phyloP scores from a whole-genome alignment of 1,140 invertebrate species.

The Cepaea nemoralis region DNA sequence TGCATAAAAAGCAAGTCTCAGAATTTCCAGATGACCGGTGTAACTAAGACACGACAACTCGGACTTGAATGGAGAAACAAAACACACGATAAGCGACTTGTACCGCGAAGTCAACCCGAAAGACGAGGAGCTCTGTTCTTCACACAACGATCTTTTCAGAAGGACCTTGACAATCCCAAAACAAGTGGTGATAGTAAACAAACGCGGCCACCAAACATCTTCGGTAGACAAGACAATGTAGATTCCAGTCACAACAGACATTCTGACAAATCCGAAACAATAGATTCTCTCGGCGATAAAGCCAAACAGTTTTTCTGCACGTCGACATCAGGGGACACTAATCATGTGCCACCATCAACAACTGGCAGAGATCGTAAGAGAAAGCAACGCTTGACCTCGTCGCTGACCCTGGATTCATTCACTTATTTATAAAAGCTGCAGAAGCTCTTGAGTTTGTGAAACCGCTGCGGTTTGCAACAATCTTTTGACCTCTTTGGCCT shows the following conservation, averaged over 20 bases:
- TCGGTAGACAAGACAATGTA: not conserved
- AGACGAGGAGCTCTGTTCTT: slow-evolving; percentile 32
- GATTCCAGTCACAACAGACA: not conserved
- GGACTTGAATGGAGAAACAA: not conserved
- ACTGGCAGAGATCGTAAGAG: not conserved
- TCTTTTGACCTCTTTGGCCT: no score
- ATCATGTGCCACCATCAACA: not conserved
- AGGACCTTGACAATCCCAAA: slow-evolving; percentile 14
- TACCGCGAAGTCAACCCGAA: not conserved
- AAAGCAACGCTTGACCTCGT: not conserved
- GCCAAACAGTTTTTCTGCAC: not conserved
- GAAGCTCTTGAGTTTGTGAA: no score
- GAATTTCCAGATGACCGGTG: slow-evolving; percentile 23
- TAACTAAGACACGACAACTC: not conserved
- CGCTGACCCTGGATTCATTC: not conserved
- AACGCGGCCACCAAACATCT: not conserved
- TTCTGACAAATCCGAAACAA: not conserved
- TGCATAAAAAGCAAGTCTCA: slow-evolving; percentile 6
- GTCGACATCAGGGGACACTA: not conserved
- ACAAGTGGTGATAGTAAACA: no score
- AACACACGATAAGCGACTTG: not conserved
- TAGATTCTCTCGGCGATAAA: not conserved
- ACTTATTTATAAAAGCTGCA: not conserved
- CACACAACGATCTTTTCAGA: slow-evolving; percentile 23
- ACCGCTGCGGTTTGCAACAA: no score